Base-by-base conservation (phyloP, 2,888 invertebrate species). In the Morinoia aosen region DNA sequence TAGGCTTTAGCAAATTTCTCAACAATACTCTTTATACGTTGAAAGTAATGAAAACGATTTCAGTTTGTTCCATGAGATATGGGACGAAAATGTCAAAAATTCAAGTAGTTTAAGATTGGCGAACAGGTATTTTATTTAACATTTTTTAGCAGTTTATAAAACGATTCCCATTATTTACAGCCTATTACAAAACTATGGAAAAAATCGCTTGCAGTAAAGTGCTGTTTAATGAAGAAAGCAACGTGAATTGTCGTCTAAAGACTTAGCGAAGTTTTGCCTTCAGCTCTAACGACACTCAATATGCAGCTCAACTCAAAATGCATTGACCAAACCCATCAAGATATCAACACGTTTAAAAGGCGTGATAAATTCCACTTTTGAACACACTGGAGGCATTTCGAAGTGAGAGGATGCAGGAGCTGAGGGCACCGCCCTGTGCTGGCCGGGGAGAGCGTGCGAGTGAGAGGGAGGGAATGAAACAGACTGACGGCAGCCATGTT, bases 401-500 rank as follows among this genome's bases (percentile, higher is more conserved):
- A 76, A 76, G 76, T 76, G 25, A 33, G 33, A 19, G 48, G n/a
- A n/a, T n/a, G 64, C 64, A 64, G 25, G 25, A 76, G 19, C 76
- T 10, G 76, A 76, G 76, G 76, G 33, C 76, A 76, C 76, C 76
- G 76, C 76, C 76, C 76, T 76, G 76, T 76, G 90, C 40, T 8
- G 40, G 90, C 76, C 39, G 90, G 48, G 90, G 90, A 48, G 48
- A 90, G 90, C 14, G 90, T 3, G 40, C 14, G 3, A 12, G 90
- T 16, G 90, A 11, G 90, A 90, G 90, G 90, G 90, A 90, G 48
- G 48, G 90, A 90, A 90, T 33, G 76, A 76, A 76, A 76, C 76
- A 76, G 33, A 76, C 76, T 14, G 90, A 90, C 90, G 48, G 90
- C 56, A 33, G 93, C 93, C 57, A 56, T 93, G 93, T 93, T 93